These are phyloP conservation scores for Octonoba sinensis DNA, from an alignment of 2,888 invertebrate genomes.

Conservation along the genomic window DNA sequence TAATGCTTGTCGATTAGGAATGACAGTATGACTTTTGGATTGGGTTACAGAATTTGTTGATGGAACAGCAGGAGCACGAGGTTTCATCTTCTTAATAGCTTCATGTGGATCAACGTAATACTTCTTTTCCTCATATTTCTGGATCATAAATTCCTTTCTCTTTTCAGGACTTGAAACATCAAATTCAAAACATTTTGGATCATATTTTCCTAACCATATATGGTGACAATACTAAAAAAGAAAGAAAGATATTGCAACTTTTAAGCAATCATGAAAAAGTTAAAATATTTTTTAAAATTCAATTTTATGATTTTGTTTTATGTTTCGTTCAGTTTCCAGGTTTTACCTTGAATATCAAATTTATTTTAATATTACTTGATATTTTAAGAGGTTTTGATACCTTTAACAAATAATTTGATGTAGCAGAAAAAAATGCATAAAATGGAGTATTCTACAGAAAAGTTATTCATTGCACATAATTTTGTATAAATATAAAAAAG, in stretches of 20 bases:
- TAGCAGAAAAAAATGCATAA: no score
- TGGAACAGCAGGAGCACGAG: slow-evolving; percentile 50
- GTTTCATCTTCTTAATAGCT: slow-evolving; percentile 56
- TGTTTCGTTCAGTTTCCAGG: no score
- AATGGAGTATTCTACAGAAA: no score
- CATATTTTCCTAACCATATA: slow-evolving; percentile 72
- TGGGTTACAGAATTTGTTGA: slow-evolving; percentile 12
- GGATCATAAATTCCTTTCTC: slow-evolving; percentile 71
- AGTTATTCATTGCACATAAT: no score
- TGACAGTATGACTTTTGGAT: slow-evolving; percentile 47
- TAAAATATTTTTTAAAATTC: no score
- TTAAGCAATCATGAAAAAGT: no score
- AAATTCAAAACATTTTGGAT: slow-evolving; percentile 66
- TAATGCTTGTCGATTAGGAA: slow-evolving; percentile 29
- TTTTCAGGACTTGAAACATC: slow-evolving; percentile 72
- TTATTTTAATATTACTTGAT: no score
- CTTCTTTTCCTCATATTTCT: slow-evolving; percentile 73
- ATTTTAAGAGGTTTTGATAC: no score
- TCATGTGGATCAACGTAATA: slow-evolving; percentile 70
- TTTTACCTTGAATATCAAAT: no score
- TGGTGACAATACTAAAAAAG: slow-evolving; percentile 71
- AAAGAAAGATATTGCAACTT: background rate
- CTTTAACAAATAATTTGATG: no score
- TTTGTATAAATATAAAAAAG: no score
- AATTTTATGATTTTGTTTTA: background rate